Evolutionary conservation across 2,113 vertebrate genomes (phyloP).

Genomic region (Podarcis cretensis): DNA sequence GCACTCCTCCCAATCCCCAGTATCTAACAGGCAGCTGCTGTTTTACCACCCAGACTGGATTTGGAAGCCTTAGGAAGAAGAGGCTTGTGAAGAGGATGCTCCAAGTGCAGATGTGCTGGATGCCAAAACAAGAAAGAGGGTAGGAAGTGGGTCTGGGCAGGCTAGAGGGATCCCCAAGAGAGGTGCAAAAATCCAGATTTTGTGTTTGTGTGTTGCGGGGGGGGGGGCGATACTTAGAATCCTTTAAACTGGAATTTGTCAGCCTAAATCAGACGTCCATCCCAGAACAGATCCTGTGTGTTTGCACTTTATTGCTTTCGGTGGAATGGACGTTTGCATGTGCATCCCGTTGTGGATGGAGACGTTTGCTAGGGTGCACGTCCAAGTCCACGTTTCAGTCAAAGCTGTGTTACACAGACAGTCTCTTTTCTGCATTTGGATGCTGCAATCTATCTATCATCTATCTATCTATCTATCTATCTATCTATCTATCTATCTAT

Average conservation of each 20-base stretch:
- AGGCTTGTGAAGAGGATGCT: neutral
- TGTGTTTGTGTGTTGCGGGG: too few relatives aligned
- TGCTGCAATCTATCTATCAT: neutral
- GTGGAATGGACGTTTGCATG: neutral
- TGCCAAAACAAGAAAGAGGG: too few relatives aligned
- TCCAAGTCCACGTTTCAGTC: neutral
- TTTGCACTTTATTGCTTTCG: neutral
- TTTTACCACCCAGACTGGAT: neutral
- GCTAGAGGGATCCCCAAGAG: neutral
- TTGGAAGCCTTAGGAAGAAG: neutral
- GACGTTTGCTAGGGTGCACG: too few relatives aligned
- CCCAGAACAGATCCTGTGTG: neutral
- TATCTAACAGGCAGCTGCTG: too few relatives aligned
- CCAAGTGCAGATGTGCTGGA: neutral
- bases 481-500: too few relatives aligned
- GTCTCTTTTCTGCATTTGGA: neutral
- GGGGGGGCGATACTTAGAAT: too few relatives aligned
- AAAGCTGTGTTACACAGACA: neutral
- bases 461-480: too few relatives aligned
- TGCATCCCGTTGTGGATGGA: neutral
- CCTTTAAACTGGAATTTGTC: neutral
- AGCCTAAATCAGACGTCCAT: neutral
- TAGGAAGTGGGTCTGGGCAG: too few relatives aligned
- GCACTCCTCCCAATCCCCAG: neutral
- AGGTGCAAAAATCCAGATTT: neutral